These are phyloP conservation scores for Hoplias malabaricus DNA, from an alignment of 2,113 vertebrate genomes.

Conservation along the genomic window DNA sequence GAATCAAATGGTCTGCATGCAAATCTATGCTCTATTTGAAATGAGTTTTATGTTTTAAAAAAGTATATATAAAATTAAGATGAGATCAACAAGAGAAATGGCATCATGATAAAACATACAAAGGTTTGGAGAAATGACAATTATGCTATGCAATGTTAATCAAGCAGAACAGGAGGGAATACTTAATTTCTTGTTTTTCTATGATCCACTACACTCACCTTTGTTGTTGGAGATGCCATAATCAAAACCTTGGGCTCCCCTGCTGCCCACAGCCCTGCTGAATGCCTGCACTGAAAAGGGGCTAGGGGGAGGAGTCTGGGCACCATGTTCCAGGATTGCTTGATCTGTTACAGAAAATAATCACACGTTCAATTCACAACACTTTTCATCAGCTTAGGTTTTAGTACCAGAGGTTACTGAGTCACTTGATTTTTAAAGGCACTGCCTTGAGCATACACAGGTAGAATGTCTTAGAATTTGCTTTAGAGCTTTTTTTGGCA, in stretches of 20 bases:
- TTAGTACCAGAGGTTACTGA: not conserved
- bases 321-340: slow-evolving; percentile 86
- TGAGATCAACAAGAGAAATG: not conserved
- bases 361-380: not conserved
- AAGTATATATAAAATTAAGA: not conserved
- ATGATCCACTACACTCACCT: slow-evolving; percentile 75
- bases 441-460: not conserved
- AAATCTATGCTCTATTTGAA: not conserved
- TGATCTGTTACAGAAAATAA: slow-evolving; percentile 78
- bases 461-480: not conserved
- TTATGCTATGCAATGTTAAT: not conserved
- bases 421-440: not conserved
- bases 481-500: not conserved
- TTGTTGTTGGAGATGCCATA: slow-evolving; percentile 96
- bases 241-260: slow-evolving; percentile 93
- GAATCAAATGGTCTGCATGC: not conserved
- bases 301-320: slow-evolving; percentile 94
- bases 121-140: not conserved
- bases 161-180: not conserved
- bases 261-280: slow-evolving; percentile 82
- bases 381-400: not conserved
- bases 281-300: slow-evolving; percentile 96
- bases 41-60: not conserved
- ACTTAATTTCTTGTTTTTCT: not conserved
- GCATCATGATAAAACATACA: not conserved